A percentile compares a stretch with the other conserved stretches of the same genome.
phyloP scores from a whole-genome alignment of 2,113 vertebrate genomes.

The Conger conger region DNA sequence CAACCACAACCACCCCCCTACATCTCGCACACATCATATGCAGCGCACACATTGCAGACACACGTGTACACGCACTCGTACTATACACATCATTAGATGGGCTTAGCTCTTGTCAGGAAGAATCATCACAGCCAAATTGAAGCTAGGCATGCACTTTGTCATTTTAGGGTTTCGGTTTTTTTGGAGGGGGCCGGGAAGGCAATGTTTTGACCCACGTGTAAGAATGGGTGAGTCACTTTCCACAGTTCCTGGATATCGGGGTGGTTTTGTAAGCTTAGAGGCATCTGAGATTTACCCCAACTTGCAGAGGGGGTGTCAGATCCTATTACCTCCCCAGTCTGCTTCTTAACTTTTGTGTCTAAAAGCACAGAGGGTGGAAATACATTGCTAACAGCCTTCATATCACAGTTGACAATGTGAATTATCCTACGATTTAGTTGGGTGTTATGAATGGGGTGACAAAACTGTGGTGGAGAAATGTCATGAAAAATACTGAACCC shows the following conservation, averaged over 20 bases:
- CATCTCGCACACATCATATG: not conserved
- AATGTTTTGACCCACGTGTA: not conserved
- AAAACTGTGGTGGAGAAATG: slow-evolving; percentile 36
- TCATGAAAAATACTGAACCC: slow-evolving; percentile 49
- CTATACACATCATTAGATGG: slow-evolving; percentile 13
- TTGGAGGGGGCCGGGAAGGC: not conserved
- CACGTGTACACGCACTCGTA: slow-evolving; percentile 27
- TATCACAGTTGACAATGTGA: slow-evolving; percentile 45
- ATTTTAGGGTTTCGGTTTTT: not conserved
- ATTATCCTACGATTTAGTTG: slow-evolving; percentile 42
- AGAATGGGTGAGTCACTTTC: slow-evolving; percentile 61
- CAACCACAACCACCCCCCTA: not conserved
- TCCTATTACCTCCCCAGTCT: slow-evolving; percentile 46
- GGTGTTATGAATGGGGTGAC: slow-evolving; percentile 45
- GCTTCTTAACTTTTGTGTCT: slow-evolving; percentile 32
- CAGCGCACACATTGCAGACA: slow-evolving; percentile 23
- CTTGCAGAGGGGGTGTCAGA: slow-evolving; percentile 46
- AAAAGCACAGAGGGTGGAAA: slow-evolving; percentile 54
- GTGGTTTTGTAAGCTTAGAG: slow-evolving; percentile 44
- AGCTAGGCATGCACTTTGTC: slow-evolving; percentile 52
- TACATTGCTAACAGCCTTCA: slow-evolving; percentile 46
- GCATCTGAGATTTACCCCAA: slow-evolving; percentile 57
- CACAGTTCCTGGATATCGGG: slow-evolving; percentile 61
- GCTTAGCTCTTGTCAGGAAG: slow-evolving; percentile 63
- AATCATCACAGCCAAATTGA: slow-evolving; percentile 63